A percentile compares a stretch with the other conserved stretches of the same genome.
Conservation (phyloP, 1,140 invertebrate species). For the Trissolcus basalis region DNA sequence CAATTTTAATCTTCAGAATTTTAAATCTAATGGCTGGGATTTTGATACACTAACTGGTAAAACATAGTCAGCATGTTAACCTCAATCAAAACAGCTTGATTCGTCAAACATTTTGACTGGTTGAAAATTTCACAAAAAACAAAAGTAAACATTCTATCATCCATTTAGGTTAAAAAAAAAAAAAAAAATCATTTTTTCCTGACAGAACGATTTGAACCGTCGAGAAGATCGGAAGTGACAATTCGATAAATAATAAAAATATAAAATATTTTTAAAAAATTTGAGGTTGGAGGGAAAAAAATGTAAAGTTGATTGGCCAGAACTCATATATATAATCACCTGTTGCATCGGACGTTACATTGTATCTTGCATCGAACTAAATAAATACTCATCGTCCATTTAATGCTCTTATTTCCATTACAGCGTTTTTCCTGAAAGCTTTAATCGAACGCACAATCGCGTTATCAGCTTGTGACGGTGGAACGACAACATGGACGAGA, state of each 20-base stretch:
- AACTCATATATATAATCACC: slow-evolving; percentile 41
- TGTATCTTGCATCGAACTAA: slow-evolving; percentile 38
- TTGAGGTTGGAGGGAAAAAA: slow-evolving; percentile 16
- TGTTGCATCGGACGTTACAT: slow-evolving; percentile 39
- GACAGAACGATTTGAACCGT: too few relatives aligned
- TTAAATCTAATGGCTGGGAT: slow-evolving; percentile 27
- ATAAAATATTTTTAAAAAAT: slow-evolving; percentile 13
- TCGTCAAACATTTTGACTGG: too few relatives aligned
- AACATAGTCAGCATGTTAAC: neutral
- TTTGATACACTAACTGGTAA: slow-evolving; percentile 34
- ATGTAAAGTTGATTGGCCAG: slow-evolving; percentile 28
- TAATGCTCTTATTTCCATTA: slow-evolving; percentile 52
- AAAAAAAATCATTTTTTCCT: too few relatives aligned
- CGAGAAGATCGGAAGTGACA: too few relatives aligned
- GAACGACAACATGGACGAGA: neutral
- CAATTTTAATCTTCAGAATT: slow-evolving; percentile 44
- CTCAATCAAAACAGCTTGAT: too few relatives aligned
- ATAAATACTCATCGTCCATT: slow-evolving; percentile 42
- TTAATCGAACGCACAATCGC: slow-evolving; percentile 44
- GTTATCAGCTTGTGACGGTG: slow-evolving; percentile 14
- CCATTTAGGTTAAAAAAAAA: too few relatives aligned
- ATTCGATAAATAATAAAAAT: neutral
- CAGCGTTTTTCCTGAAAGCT: slow-evolving; percentile 36
- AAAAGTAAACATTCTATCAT: too few relatives aligned
- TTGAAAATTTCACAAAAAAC: too few relatives aligned